Evolutionary conservation across 2,888 invertebrate species (phyloP), one percentile per base, ranked within the genome.

Genomic region (Dolichopus griseipennis): DNA sequence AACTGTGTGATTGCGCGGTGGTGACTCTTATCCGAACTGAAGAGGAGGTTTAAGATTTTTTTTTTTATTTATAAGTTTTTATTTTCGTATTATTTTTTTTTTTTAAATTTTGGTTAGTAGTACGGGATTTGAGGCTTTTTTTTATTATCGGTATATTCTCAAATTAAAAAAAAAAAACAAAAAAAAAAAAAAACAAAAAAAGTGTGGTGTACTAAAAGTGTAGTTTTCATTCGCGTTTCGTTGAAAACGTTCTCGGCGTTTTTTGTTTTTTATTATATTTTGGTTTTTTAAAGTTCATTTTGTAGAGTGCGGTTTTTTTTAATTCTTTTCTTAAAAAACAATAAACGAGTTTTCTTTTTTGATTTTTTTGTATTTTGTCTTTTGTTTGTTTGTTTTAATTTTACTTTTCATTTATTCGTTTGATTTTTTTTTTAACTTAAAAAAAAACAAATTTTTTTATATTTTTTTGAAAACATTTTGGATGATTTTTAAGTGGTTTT

Each of bases 251-350:
- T 52, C 52, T 41, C 41, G 41, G 27, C n/a, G 34, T 34, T 34
- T 7, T 34, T 7, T 34, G 9, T 34, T 7, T 34, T 34, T 34
- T 34, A 34, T 34, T 34, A 7, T 34, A 34, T 34, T 34, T 34
- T 34, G 34, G 5, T 34, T 34, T 37, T 37, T 37, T 37, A 10
- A 37, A 37, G 37, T 37, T 12, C 8, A 37, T 7, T 52, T 52
- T n/a, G n/a, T 52, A 18, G 15, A 52, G 52, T 52, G 52, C 52
- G 52, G 52, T 52, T 52, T 43, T n/a, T n/a, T 15, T 52, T 52
- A 52, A 52, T 52, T 52, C 52, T 52, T 52, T 41, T 52, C 52
- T 52, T 52, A 52, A 52, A 52, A 52, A 52, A 52, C 52, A 52
- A 52, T 52, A 52, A 52, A 52, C 52, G 52, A 52, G 52, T 52